A percentile compares a stretch with the other conserved stretches of the same genome.
phyloP scores from a whole-genome alignment of 2,797 vertebrate species.

The Eupleurogrammus muticus region DNA sequence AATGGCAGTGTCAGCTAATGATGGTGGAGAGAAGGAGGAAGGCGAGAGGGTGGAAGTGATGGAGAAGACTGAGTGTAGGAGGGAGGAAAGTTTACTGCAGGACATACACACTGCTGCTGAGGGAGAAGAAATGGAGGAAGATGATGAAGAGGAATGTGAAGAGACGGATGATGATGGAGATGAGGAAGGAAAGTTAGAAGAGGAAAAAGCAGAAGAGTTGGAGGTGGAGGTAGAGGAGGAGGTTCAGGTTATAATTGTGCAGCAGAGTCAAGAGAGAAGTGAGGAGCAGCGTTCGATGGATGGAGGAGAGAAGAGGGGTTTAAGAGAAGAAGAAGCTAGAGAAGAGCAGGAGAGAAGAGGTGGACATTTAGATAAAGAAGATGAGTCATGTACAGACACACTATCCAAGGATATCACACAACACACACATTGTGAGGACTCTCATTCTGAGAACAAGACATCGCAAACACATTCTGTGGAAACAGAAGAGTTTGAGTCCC shows the following conservation, averaged over 20 bases:
- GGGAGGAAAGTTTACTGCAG: constrained; percentile 4
- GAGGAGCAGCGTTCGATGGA: constrained; percentile 24
- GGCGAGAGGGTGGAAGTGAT: neutral
- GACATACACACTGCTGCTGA: neutral
- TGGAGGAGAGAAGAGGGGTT: neutral
- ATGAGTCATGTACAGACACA: neutral
- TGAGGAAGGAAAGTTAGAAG: constrained; percentile 27
- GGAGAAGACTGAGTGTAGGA: neutral
- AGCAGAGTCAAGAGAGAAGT: constrained; percentile 33
- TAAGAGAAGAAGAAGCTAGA: neutral
- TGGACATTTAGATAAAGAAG: neutral
- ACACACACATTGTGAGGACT: neutral
- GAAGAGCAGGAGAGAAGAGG: constrained; percentile 12
- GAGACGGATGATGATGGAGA: constrained; percentile 4
- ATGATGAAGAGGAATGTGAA: constrained; percentile 9
- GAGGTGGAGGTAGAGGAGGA: constrained; percentile 60
- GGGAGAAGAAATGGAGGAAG: constrained; percentile 23
- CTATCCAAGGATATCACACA: neutral
- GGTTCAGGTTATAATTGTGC: constrained; percentile 40
- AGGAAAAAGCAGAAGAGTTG: constrained; percentile 29
- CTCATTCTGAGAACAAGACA: neutral
- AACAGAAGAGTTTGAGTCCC: no score
- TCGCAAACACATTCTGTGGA: no score
- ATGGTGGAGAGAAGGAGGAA: constrained; percentile 15
- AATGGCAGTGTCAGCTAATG: neutral